Conservation (phyloP, 2,113 vertebrate genomes). For the Sinocyclocheilus grahami region DNA sequence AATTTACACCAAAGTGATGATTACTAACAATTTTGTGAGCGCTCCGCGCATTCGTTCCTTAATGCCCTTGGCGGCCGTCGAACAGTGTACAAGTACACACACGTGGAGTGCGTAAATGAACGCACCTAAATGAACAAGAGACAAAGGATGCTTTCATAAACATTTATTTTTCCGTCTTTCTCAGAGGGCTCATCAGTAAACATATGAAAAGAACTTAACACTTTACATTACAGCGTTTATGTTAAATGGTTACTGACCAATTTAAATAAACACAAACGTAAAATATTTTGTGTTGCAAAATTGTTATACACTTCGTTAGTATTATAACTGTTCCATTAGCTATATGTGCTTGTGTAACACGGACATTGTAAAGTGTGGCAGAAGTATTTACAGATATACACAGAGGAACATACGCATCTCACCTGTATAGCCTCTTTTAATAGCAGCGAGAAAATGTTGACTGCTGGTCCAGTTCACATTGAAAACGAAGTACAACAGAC, state of each 20-base stretch:
- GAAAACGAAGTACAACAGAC: conserved; percentile 54
- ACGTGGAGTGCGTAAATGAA: neutral
- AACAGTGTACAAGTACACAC: conserved; percentile 4
- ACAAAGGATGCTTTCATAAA: conserved; percentile 9
- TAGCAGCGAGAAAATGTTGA: conserved; percentile 29
- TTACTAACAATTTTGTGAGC: neutral
- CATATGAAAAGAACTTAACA: conserved; percentile 47
- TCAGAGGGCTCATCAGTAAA: conserved; percentile 49
- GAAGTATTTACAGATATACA: conserved; percentile 58
- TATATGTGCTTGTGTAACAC: neutral
- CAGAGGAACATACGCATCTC: neutral
- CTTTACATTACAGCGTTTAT: conserved; percentile 19
- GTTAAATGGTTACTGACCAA: neutral
- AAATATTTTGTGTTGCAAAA: neutral
- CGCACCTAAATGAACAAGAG: neutral
- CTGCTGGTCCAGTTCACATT: conserved; percentile 20
- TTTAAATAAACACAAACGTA: neutral
- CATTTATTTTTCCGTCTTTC: conserved; percentile 27
- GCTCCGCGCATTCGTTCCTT: neutral
- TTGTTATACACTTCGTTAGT: neutral
- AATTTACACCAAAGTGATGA: conserved; percentile 43
- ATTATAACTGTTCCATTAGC: neutral
- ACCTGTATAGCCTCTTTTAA: neutral
- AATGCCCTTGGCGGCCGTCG: neutral
- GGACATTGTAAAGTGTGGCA: conserved; percentile 10